Evolutionary conservation across 2,113 vertebrate species (phyloP), one percentile per base, ranked within the genome.

Genomic region (Equus quagga): DNA sequence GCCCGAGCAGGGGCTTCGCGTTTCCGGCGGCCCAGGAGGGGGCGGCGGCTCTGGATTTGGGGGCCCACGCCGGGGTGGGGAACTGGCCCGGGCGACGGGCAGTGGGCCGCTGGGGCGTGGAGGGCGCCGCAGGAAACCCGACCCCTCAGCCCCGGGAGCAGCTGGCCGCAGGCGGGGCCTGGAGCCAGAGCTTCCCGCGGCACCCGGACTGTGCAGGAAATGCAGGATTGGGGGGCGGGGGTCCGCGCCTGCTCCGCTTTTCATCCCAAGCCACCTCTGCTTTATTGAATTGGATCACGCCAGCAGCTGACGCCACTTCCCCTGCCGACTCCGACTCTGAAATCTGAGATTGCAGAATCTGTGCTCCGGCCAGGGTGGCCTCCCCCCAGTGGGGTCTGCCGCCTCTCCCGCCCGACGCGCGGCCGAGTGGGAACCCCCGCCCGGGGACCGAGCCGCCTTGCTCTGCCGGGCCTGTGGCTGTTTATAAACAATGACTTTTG

Each of bases 221-320:
- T 41, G 90, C 62, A 33, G 85, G 72, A n/a, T 23, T 41, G 67
- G 82, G 85, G 69, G 94, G 44, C 10, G 15, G 93, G 96, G 96
- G 91, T 96, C 75, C 51, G 75, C 49, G 14, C 67, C 7, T 9
- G 17, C 86, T 60, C 28, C 26, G 83, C 78, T 36, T 84, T 62
- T 70, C n/a, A 41, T 67, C 73, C 72, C 19, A 6, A 54, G 97
- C 93, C 67, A 15, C 91, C 94, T 94, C 91, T 46, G 91, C 49
- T 72, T 94, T 76, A 97, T 91, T 83, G 94, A 95, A 94, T 93
- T 93, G 96, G 95, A 97, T 97, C 95, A 75, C 73, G 91, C 94
- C 93, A 87, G 97, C 93, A 67, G 91, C 98, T 97, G 97, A 98
- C 96, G 97, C 98, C 97, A 97, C 97, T 97, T 97, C 97, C 97